Evolutionary conservation across 2,797 vertebrate genomes (phyloP), one percentile per base, ranked within the genome.

Genomic region (Enteromius trimaculatus): DNA sequence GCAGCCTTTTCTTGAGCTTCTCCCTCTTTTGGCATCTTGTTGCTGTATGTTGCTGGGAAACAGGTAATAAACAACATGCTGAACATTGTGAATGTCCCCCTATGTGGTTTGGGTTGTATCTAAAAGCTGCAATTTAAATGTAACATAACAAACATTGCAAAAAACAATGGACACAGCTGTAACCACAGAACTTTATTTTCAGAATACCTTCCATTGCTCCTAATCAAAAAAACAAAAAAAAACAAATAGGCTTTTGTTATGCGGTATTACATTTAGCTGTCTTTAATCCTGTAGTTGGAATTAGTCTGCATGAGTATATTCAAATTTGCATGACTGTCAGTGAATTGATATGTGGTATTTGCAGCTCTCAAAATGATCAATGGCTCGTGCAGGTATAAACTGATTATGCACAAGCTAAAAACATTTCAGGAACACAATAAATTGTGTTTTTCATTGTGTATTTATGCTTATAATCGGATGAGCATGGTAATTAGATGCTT

Each of bases 21-120:
- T 81, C 29, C 64, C 21, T 49, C 77, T 84, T 84, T 77, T 79
- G 66, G 66, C 70, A 81, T 87, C 71, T 81, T 88, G 82, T 86
- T 85, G 82, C 85, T 88, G 85, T 84, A 84, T 87, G 84, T 89
- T 87, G 84, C 88, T 87, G 82, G 85, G 84, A 88, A 88, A 88
- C 88, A 87, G 80, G 80, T 87, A 68, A 77, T 85, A 82, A 72
- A 85, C 85, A 85, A 76, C 71, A 69, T 85, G 78, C 81, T 83
- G 53, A 82, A 72, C 49, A 51, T 68, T 23, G 66, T 64, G 58
- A 86, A 72, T 64, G 42, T 21, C 69, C 55, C 42, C 37, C 62
- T 23, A 53, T 78, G 78, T 68, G 49, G 39, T 83, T 80, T 80
- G 79, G 53, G n/a, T 71, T 44, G 26, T 49, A 55, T 62, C 21